Conservation (phyloP, 2,113 vertebrate species). For the Accipiter cooperii region DNA sequence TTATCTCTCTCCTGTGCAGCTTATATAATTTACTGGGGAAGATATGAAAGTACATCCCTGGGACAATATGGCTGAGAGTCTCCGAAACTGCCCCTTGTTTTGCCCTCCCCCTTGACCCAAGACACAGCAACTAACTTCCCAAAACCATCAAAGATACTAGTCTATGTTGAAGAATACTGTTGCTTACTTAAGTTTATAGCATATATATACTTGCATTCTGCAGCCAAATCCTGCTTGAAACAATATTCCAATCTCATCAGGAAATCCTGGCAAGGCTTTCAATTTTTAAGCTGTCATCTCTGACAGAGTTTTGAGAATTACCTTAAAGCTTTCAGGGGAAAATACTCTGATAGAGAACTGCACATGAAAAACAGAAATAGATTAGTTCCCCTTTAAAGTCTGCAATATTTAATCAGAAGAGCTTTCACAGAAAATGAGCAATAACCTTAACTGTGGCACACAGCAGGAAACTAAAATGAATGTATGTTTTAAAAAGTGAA, state of each 20-base stretch:
- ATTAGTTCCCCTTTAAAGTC: neutral
- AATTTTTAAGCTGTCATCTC: neutral
- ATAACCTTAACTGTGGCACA: neutral
- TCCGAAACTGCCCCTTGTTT: neutral
- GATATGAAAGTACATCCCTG: neutral
- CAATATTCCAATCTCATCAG: neutral
- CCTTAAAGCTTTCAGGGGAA: neutral
- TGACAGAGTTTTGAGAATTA: neutral
- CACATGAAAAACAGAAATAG: neutral
- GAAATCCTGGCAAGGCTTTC: neutral
- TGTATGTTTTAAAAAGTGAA: neutral
- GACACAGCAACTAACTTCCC: neutral
- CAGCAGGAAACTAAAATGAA: neutral
- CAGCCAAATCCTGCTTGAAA: neutral
- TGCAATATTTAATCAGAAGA: neutral
- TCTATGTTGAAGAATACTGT: neutral
- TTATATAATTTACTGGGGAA: neutral
- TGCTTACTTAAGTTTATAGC: neutral
- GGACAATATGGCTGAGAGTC: neutral
- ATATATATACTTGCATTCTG: neutral
- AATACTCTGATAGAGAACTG: neutral
- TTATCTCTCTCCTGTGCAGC: neutral
- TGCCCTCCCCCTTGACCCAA: neutral
- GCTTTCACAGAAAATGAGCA: neutral
- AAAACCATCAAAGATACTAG: neutral